Evolutionary conservation across 2,797 vertebrate species (phyloP), one percentile per base, ranked within the genome.

Genomic region (Galago senegalensis): DNA sequence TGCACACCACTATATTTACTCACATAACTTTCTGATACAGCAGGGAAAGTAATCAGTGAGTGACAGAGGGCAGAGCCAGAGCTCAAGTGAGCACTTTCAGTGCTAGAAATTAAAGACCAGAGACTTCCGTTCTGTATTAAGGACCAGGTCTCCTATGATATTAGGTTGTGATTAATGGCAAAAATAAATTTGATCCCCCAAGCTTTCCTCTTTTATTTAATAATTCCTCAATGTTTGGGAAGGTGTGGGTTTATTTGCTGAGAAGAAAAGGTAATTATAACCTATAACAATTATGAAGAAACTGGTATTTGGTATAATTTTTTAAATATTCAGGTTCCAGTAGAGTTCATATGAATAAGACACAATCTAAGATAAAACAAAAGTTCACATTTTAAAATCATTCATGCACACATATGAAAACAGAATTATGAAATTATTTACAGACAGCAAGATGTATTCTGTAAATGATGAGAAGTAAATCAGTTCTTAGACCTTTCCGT

Each of bases 361-460:
- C 60, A 53, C n/a, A 89, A 87, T 31, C 75, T 93, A 79, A 92
- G 72, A 60, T 89, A 37, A 94, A 53, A 53, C 49, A 53, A 69
- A 79, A 92, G 58, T 29, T 86, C 31, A 27, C 37, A 73, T 91
- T 91, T 96, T 70, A 34, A 96, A 87, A 67, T 56, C 20, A 58
- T 12, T 29, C 40, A 29, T 27, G 65, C 90, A 56, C 12, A 73
- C 9, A 60, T 29, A 81, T 5, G 9, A 31, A 93, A 87, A 76
- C 58, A 85, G 56, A 46, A 75, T 90, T 93, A 94, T 88, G 20
- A 81, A 93, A 75, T 75, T 85, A 73, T 87, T 93, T 75, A 20
- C 58, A 83, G 92, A 63, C 27, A 82, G 16, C 25, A 89, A 83
- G 40, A 75, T 76, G 11, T 46, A 46, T 65, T 87, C 20, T 94